Base-by-base conservation (phyloP, 2,113 vertebrate genomes). In the Dasyprocta punctata region DNA sequence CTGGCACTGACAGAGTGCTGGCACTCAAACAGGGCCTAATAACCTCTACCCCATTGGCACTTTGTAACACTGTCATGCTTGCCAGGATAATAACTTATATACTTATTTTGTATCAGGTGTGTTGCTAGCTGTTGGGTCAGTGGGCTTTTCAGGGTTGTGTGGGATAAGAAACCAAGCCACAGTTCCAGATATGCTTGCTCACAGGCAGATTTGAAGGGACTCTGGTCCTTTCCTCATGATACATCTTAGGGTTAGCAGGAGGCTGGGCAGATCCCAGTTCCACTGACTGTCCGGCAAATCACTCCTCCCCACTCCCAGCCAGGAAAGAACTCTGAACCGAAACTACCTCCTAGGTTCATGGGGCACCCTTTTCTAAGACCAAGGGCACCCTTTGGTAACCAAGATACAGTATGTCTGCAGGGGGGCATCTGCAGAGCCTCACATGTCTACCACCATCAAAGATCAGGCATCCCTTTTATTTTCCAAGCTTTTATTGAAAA, bases 401-500 rank as follows among this genome's bases (percentile, higher is more conserved):
- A 30, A 33, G 28, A 26, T 65, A 36, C 20, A 47, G 7, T 86
- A 12, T 60, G 26, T 60, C 36, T 91, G 38, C 88, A 77, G 36
- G n/a, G 36, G 13, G 16, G 65, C n/a, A 49, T 38, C 38, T 49
- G 11, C 19, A 38, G 17, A 58, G 2, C 41, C 47, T 33, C 19
- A 61, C 14, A 33, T 63, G 9, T 24, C 19, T 69, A 10, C 0
- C 93, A n/a, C 81, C 54, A 5, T 71, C 60, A 97, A 88, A 95
- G 14, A 97, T 60, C 22, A 94, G 13, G 41, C 85, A 92, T 41
- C 16, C 60, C 22, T 56, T 47, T 84, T 94, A 69, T 89, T 92
- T 92, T 67, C 56, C 61, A 92, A 95, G 84, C 8, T 98, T 98
- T 98, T 98, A 98, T 98, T 98, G 95, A 97, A 98, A 98, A 98